Base-by-base conservation (phyloP, 2,113 vertebrate species). In the Apodemus speciosus region DNA sequence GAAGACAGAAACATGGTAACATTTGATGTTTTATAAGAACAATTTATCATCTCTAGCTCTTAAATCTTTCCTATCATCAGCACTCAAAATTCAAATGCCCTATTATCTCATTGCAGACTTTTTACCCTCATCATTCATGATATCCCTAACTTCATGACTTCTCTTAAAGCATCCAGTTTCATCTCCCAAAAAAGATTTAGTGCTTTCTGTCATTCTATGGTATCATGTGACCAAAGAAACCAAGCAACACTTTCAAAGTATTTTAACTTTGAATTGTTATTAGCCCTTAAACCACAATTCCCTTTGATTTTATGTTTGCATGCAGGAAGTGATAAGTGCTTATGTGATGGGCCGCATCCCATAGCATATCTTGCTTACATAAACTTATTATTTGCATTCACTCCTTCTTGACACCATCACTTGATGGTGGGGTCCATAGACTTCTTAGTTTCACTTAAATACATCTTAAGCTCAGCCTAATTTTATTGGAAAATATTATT, bases 271-370 rank as follows among this genome's bases (percentile, higher is more conserved):
- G 43, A 69, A 73, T 23, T 56, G 46, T 58, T 21, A n/a, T 9
- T 66, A 40, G 6, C 18, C 40, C 56, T 84, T 88, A 53, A 21
- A 69, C 11, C 88, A 35, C 46, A 4, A 13, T 77, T 73, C 4
- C 10, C 38, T 68, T 38, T 27, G 4, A 23, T 87, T 46, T 71
- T 85, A 43, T 75, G 38, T 85, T 43, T 60, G 21, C 2, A 23
- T 21, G 85, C 13, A 35, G 68, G 43, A 69, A 6, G 1, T 27
- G 71, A 51, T 38, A 60, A 4, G 14, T 27, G 30, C 4, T 40
- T 81, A 38, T 0, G 5, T 16, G 9, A 2, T 25, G 2, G 9
- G 0, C 13, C 53, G 10, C 27, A 60, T 0, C 16, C 32, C 11
- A 38, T 49, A 64, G 40, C 18, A 40, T 81, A 20, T 3, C 80